Conservation (phyloP, 2,797 vertebrate genomes). For the Dallia pectoralis region DNA sequence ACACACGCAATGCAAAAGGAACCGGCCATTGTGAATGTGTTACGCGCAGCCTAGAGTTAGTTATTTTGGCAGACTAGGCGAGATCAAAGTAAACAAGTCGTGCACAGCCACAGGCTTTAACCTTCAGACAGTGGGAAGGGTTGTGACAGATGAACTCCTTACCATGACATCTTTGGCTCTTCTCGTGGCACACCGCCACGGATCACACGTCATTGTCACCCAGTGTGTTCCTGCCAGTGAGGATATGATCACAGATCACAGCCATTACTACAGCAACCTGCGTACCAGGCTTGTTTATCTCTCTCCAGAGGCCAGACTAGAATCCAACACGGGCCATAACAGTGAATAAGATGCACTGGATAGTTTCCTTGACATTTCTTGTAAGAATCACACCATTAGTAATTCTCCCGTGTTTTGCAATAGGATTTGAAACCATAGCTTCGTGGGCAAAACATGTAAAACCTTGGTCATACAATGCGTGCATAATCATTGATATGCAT, state of each 20-base stretch:
- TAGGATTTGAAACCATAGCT: not conserved
- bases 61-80: constrained; percentile 20
- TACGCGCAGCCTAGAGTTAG: not conserved
- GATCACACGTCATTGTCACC: constrained; percentile 64
- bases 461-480: not conserved
- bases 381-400: not conserved
- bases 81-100: constrained; percentile 54
- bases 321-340: constrained; percentile 33
- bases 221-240: constrained; percentile 58
- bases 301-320: constrained; percentile 24
- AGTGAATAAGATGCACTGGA: constrained; percentile 8
- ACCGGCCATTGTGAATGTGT: not conserved
- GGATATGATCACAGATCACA: constrained; percentile 50
- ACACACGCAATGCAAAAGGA: not conserved
- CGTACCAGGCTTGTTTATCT: not conserved
- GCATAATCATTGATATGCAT: not conserved
- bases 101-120: constrained; percentile 42
- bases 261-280: constrained; percentile 7
- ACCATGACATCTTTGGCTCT: constrained; percentile 56
- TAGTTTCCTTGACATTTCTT: constrained; percentile 23
- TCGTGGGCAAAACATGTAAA: not conserved
- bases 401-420: not conserved
- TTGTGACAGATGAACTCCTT: constrained; percentile 53
- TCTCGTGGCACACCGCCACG: constrained; percentile 58
- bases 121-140: constrained; percentile 48